These are phyloP conservation scores for Temnothorax longispinosus DNA, from an alignment of 1,140 invertebrate species.

Conservation along the genomic window DNA sequence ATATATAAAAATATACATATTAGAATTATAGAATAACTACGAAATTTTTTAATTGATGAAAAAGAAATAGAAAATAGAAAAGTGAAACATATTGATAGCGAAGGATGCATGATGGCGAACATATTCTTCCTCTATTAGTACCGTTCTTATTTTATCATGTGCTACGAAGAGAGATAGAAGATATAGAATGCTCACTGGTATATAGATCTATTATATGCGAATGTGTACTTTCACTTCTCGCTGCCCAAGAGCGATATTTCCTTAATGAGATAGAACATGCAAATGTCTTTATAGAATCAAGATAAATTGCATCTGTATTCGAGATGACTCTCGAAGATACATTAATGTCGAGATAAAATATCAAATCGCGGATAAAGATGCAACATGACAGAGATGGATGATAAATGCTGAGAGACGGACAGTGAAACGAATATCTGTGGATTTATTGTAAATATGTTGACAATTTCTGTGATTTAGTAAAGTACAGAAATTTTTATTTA, in stretches of 20 bases:
- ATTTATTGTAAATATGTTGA: constrained; percentile 2
- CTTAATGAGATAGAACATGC: not conserved
- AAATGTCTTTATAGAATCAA: constrained; percentile 6
- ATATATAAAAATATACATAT: not conserved
- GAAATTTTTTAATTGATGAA: not conserved
- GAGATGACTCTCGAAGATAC: constrained; percentile 9
- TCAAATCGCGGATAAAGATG: not conserved
- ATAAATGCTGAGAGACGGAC: not conserved
- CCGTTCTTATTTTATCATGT: constrained; percentile 9
- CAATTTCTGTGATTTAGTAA: not conserved
- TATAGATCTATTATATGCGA: not conserved
- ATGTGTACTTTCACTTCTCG: constrained; percentile 21
- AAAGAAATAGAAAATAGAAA: not conserved
- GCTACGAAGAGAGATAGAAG: not conserved
- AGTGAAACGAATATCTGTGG: not conserved
- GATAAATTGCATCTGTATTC: not conserved
- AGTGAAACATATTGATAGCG: not conserved
- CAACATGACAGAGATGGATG: not conserved
- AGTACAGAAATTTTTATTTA: not conserved
- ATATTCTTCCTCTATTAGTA: not conserved
- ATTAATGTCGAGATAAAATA: not conserved
- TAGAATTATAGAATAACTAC: not conserved
- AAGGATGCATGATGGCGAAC: not conserved
- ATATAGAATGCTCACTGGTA: not conserved
- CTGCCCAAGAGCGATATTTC: constrained; percentile 14